Conservation (phyloP, 2,888 invertebrate species). For the Eupithecia tripunctaria region DNA sequence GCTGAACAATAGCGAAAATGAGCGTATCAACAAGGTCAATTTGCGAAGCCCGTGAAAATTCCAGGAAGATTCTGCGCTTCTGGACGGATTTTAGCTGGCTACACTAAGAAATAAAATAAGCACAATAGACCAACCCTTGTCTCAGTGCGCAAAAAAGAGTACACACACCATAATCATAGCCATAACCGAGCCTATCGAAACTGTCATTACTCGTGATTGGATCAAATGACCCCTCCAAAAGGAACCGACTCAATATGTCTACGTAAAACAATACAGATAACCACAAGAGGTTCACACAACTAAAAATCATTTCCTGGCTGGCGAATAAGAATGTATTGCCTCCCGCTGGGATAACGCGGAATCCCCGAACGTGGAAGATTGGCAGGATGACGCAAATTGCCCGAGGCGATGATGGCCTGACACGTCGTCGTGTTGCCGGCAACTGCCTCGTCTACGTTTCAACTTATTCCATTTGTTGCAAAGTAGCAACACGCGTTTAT, state of each 20-base stretch:
- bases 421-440: conserved; percentile 40
- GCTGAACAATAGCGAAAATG: not conserved
- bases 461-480: conserved; percentile 34
- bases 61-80: too few species aligned
- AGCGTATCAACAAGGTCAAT: too few species aligned
- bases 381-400: conserved; percentile 52
- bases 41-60: too few species aligned
- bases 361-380: conserved; percentile 42
- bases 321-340: conserved; percentile 44
- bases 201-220: not conserved
- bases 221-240: not conserved
- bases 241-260: too few species aligned
- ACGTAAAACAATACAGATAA: conserved; percentile 12
- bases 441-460: conserved; percentile 1
- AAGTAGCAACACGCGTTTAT: not conserved
- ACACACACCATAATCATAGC: too few species aligned
- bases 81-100: too few species aligned
- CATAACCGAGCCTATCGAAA: not conserved
- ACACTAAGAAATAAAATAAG: too few species aligned
- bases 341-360: conserved; percentile 38
- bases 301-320: conserved; percentile 42
- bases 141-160: too few species aligned
- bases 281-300: conserved; percentile 5
- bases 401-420: conserved; percentile 51
- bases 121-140: too few species aligned